These are phyloP conservation scores for Misgurnus anguillicaudatus DNA, from an alignment of 2,113 vertebrate species.

Conservation along the genomic window DNA sequence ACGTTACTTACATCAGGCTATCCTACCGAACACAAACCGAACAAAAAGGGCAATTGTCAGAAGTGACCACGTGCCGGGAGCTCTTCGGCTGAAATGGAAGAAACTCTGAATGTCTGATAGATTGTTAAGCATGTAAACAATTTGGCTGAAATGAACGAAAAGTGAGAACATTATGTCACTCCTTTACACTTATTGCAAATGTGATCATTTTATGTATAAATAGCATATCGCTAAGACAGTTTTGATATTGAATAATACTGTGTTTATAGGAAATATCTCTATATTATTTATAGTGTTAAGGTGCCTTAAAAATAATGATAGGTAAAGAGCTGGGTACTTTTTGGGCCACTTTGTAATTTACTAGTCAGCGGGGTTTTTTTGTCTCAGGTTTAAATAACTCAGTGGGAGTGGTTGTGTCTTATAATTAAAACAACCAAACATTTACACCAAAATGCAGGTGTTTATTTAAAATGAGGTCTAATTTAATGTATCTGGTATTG, in stretches of 20 bases:
- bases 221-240: too few relatives aligned
- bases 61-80: slow-evolving; percentile 30
- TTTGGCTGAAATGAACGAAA: slow-evolving; percentile 7
- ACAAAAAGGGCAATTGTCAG: slow-evolving; percentile 34
- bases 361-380: too few relatives aligned
- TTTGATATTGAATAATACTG: too few relatives aligned
- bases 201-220: too few relatives aligned
- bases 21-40: neutral
- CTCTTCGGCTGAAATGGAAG: slow-evolving; percentile 30
- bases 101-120: slow-evolving; percentile 23
- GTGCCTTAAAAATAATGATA: too few relatives aligned
- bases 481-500: neutral
- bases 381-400: neutral
- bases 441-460: neutral
- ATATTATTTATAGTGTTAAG: too few relatives aligned
- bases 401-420: neutral
- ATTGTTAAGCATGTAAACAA: neutral
- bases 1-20: neutral
- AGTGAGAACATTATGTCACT: slow-evolving; percentile 18
- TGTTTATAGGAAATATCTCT: too few relatives aligned
- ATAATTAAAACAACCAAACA: neutral
- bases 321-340: too few relatives aligned
- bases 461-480: neutral
- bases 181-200: neutral
- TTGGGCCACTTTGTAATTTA: too few relatives aligned